Conservation (phyloP, 2,113 vertebrate species). For the Harpagus bidentatus region DNA sequence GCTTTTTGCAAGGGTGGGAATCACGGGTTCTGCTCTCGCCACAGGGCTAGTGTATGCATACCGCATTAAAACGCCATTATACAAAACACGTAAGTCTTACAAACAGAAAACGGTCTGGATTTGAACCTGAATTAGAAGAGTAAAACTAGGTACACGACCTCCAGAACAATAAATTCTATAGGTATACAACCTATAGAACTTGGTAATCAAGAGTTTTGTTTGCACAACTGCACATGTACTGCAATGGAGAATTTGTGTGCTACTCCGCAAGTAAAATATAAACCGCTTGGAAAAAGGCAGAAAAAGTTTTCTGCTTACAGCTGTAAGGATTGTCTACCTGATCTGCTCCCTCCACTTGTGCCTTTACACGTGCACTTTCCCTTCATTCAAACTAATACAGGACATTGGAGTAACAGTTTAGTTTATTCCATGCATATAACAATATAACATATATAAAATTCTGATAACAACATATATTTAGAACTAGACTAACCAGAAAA, state of each 20-base stretch:
- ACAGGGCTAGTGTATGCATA: not conserved
- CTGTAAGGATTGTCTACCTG: not conserved
- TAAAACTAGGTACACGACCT: not conserved
- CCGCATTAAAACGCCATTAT: not conserved
- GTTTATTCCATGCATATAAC: not conserved
- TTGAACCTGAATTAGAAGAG: not conserved
- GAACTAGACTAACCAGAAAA: not conserved
- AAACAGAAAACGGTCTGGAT: not conserved
- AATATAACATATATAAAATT: not conserved
- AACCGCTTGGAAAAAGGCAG: not conserved
- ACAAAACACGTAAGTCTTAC: not conserved
- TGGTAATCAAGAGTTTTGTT: not conserved
- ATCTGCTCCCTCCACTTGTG: not conserved
- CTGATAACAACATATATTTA: not conserved
- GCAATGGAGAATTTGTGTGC: not conserved
- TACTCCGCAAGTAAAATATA: not conserved
- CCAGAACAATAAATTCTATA: not conserved
- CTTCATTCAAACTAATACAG: not conserved
- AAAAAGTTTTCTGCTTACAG: not conserved
- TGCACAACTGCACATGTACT: not conserved
- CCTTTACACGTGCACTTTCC: not conserved
- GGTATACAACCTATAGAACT: accelerated
- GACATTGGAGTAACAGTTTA: not conserved
- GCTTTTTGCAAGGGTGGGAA: not conserved
- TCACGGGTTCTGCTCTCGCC: not conserved